Base-by-base conservation (phyloP, 2,113 vertebrate species). In the Phaetusa simplex region DNA sequence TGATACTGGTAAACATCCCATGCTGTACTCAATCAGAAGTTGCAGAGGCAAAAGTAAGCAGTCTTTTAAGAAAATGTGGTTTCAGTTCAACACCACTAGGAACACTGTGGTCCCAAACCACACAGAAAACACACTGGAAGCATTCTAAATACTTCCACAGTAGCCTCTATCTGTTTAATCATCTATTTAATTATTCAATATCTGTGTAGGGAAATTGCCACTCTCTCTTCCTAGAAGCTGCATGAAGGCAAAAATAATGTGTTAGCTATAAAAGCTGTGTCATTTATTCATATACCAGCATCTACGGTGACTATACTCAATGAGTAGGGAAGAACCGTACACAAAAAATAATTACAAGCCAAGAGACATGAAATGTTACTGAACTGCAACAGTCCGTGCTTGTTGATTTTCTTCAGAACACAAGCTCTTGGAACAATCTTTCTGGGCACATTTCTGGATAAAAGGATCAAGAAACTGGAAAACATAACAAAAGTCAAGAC, bases 291-390 rank as follows among this genome's bases (percentile, higher is more conserved):
- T 26, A 55, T 14, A 34, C 6, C 49, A 77, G 53, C 58, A 92
- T 58, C 27, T 65, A 61, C 45, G 65, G 22, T 40, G 43, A 53
- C 34, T 56, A 2, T 14, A n/a, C 49, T 62, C 64, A 69, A 56
- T 59, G 23, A 91, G 5, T 6, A 76, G 15, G 20, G 16, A 90
- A 82, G 45, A 69, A 36, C 9, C 6, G 14, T 42, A 29, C 0
- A 1, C 15, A 53, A 8, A 74, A 81, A 85, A 14, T 32, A 36
- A 50, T 64, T 16, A 26, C 4, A 12, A 80, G 5, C 11, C 64
- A 70, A 8, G 40, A 56, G 24, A 66, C 23, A 62, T 2, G 5
- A 89, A 86, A n/a, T 0, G 0, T 8, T 38, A 14, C 23, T 11
- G n/a, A 73, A 34, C 2, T 16, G 27, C 40, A 91, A 17, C 40